phyloP scores from a whole-genome alignment of 2,113 vertebrate species.

The Equus przewalskii region DNA sequence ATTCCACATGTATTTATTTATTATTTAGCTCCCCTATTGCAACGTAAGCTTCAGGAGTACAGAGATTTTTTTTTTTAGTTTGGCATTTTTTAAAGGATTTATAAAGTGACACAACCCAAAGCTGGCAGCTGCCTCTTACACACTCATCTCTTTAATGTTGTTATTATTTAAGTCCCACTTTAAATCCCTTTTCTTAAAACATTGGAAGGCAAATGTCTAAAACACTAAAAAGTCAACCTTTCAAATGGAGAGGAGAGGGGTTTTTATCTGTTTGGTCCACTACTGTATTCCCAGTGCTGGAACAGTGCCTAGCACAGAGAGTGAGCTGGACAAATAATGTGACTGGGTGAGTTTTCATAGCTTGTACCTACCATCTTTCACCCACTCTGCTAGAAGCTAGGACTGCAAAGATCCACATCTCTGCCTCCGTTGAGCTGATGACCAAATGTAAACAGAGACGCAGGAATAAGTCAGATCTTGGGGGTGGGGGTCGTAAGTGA shows the following conservation, averaged over 20 bases:
- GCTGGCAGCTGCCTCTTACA: not conserved
- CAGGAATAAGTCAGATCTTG: not conserved
- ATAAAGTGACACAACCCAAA: not conserved
- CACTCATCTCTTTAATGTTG: not conserved
- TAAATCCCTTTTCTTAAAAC: constrained; percentile 4
- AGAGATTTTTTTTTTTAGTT: not conserved
- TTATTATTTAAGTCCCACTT: not conserved
- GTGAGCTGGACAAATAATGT: not conserved
- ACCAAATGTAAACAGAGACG: not conserved
- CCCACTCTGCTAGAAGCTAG: not conserved
- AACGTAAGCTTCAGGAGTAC: not conserved
- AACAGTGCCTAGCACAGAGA: not conserved
- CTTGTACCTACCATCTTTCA: not conserved
- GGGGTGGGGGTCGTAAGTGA: not conserved
- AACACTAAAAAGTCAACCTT: not conserved
- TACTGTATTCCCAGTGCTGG: not conserved
- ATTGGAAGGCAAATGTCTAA: not conserved
- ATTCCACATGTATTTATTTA: not conserved
- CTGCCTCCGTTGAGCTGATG: not conserved
- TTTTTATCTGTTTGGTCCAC: not conserved
- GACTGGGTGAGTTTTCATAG: not conserved
- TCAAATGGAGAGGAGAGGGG: not conserved
- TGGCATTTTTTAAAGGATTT: not conserved
- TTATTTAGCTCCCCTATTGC: not conserved
- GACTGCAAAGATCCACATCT: not conserved